Conservation (phyloP, 2,113 vertebrate genomes). For the Probosciger aterrimus region DNA sequence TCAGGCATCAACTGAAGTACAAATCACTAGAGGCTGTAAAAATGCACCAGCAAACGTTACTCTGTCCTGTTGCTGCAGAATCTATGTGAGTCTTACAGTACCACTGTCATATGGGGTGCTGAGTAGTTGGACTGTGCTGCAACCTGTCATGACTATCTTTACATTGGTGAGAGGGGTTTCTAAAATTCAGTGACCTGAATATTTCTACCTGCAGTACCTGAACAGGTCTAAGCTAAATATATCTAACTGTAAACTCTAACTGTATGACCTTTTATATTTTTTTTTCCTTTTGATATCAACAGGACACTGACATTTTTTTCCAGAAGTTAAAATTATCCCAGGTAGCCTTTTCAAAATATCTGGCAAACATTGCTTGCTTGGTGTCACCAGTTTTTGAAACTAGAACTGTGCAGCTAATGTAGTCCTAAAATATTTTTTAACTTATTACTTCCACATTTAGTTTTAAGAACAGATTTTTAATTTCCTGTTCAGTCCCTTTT, state of each 20-base stretch:
- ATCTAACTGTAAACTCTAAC: not conserved
- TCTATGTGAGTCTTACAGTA: not conserved
- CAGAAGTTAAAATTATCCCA: not conserved
- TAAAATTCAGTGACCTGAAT: not conserved
- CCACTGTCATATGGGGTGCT: not conserved
- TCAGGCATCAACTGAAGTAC: not conserved
- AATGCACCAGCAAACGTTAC: not conserved
- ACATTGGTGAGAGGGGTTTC: not conserved
- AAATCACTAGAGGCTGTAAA: not conserved
- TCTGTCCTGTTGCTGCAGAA: not conserved
- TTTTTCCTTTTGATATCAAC: not conserved
- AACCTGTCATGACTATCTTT: not conserved
- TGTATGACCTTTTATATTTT: too few species aligned
- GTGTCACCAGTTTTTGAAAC: not conserved
- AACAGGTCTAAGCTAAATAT: not conserved
- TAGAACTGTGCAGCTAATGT: not conserved
- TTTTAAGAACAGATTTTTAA: not conserved
- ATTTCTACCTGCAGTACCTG: not conserved
- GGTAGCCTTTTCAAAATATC: not conserved
- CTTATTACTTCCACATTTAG: not conserved
- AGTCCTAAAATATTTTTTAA: not conserved
- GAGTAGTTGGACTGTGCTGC: not conserved
- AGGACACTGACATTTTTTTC: not conserved
- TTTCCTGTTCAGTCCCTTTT: not conserved
- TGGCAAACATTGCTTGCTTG: not conserved